phyloP scores from a whole-genome alignment of 1,140 invertebrate genomes.

The Cataglyphis hispanica region DNA sequence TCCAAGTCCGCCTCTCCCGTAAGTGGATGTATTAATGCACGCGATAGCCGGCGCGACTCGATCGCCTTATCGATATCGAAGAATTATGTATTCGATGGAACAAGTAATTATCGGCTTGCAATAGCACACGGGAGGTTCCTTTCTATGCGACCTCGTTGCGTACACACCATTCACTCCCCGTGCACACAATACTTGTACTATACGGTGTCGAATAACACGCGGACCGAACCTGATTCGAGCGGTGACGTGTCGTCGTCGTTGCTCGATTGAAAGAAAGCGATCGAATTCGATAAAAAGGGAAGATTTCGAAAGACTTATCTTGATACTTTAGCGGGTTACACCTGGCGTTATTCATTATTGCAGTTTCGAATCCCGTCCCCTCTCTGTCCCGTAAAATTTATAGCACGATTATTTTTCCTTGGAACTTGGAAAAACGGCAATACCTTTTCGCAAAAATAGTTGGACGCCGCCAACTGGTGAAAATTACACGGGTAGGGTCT shows the following conservation, averaged over 20 bases:
- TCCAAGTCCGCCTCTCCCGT: neutral
- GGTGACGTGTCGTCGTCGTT: neutral
- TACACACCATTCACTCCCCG: conserved; percentile 63
- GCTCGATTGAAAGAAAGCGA: neutral
- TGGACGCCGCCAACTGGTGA: neutral
- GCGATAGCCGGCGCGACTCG: neutral
- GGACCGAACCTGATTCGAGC: neutral
- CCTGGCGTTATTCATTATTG: neutral
- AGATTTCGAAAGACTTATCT: neutral
- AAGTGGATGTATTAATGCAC: conserved; percentile 41
- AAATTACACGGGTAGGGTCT: neutral
- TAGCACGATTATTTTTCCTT: neutral
- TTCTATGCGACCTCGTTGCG: conserved; percentile 60
- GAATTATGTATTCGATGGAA: conserved; percentile 43
- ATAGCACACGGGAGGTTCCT: conserved; percentile 60
- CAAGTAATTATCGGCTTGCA: conserved; percentile 60
- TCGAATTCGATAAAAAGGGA: neutral
- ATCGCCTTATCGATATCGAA: conserved; percentile 30
- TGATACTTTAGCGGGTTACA: neutral
- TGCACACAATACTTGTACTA: conserved; percentile 43
- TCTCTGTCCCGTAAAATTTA: neutral
- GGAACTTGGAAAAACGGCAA: neutral
- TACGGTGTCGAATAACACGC: neutral
- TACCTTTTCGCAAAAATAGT: neutral
- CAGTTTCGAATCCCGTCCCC: neutral